Base-by-base conservation (phyloP, 1,140 invertebrate genomes). In the Cydia strobilella region DNA sequence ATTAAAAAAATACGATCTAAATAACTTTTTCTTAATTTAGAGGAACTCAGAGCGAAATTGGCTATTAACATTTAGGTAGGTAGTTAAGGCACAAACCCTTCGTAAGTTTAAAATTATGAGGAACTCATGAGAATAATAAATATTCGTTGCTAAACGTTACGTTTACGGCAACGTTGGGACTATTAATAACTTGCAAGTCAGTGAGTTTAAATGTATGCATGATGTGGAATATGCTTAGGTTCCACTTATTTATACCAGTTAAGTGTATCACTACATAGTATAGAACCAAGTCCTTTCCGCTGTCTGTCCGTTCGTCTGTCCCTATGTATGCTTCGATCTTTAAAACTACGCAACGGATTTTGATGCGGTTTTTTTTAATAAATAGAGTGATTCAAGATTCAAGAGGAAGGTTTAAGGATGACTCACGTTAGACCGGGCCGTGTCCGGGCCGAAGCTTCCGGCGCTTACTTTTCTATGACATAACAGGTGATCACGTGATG, bases 91-190 rank as follows among this genome's bases (percentile, higher is more conserved):
- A 31, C 63, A 66, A 31, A 66, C 23, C 63, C 25, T 31, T 27
- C 25, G 35, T 66, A 66, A 66, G 23, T 66, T 31, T 66, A 31
- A 66, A 66, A 66, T 66, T 66, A 66, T 66, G 63, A 66, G 25
- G 20, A 66, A 35, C 63, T 66, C 63, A 66, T 35, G 63, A 66
- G 63, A 35, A 66, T 66, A 25, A 66, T 66, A 66, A 66, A 66
- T 66, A 66, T 35, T 27, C 27, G 13, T 66, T 66, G 63, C 15
- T 66, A 66, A 66, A 23, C 27, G 63, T 66, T 66, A 66, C 25
- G 63, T 66, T n/a, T 66, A 66, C 63, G 63, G 63, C 63, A 51
- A 51, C 48, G 48, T 4, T 51, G 48, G 48, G 48, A 51, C 18
- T 51, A 51, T 51, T 51, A 51, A 18, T 51, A 51, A 18, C 15